Base-by-base conservation (phyloP, 2,888 invertebrate species). In the Tipula lateralis region DNA sequence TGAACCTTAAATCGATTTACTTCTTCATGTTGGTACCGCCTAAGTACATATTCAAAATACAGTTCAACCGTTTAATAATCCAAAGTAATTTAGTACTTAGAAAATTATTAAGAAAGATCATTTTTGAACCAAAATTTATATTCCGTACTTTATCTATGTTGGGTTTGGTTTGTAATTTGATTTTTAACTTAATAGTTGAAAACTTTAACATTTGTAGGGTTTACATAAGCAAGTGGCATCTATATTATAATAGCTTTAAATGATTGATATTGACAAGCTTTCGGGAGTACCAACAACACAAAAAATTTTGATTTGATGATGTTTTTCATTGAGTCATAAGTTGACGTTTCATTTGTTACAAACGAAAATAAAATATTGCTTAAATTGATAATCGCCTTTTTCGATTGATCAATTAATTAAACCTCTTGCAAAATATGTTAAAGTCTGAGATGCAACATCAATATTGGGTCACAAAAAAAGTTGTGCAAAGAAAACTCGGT, bases 381-480 rank as follows among this genome's bases (percentile, higher is more conserved):
- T 44, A 44, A n/a, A 44, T 16, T 4, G 13, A 44, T 7, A 44
- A 66, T 66, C 19, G 19, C 19, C 2, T 39, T n/a, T 39, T 44
- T 44, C 16, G 44, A 44, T n/a, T n/a, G 3, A 44, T 13, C 16
- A 4, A 9, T 66, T 66, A 66, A 44, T 39, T 39, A 82, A n/a
- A 81, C 29, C 29, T 29, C 12, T 81, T 29, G 13, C 7, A 30
- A 16, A 88, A 87, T 85, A 90, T 90, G 90, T 86, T 90, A 85
- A 89, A 89, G 85, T 89, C 89, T 0, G 93, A 93, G 88, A 95
- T 98, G 94, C 97, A 97, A 90, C 97, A 98, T 91, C 97, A 98
- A 87, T 99, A 97, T 91, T 99, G 99, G 99, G 96, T 99, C 85
- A 99, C 99, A 6, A 99, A 99, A 89, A 99, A 99, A 91, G 95